phyloP scores from a whole-genome alignment of 2,113 vertebrate species.

The Sebastes schlegelii region DNA sequence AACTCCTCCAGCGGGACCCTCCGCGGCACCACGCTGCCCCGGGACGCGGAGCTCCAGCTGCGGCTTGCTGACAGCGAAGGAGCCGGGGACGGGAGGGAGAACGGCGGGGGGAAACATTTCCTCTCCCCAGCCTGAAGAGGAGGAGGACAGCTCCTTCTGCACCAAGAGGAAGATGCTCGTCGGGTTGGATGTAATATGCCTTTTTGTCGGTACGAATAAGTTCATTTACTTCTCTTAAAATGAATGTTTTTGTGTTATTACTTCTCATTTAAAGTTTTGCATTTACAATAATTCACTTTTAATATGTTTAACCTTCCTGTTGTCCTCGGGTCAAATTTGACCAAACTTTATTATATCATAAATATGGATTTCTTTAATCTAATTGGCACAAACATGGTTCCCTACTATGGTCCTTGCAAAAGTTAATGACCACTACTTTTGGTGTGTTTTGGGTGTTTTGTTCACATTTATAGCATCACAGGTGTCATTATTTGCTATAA shows the following conservation, averaged over 20 bases:
- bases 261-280: too few relatives aligned
- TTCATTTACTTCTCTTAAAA: neutral
- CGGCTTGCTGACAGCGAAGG: conserved; percentile 76
- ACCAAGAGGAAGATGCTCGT: conserved; percentile 85
- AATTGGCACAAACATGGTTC: too few relatives aligned
- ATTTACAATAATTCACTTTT: too few relatives aligned
- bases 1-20: conserved; percentile 55
- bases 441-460: too few relatives aligned
- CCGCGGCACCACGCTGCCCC: conserved; percentile 71
- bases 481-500: too few relatives aligned
- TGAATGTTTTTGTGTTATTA: neutral
- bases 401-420: too few relatives aligned
- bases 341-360: too few relatives aligned
- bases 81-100: conserved; percentile 78
- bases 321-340: too few relatives aligned
- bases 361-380: too few relatives aligned
- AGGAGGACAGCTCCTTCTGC: conserved; percentile 67
- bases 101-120: conserved; percentile 79
- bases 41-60: conserved; percentile 82
- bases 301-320: too few relatives aligned
- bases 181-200: conserved; percentile 83
- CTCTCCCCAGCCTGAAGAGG: conserved; percentile 32
- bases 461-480: too few relatives aligned
- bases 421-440: too few relatives aligned
- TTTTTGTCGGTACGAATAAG: conserved; percentile 80